Evolutionary conservation across 2,888 invertebrate genomes (phyloP), one percentile per base, ranked within the genome.

Genomic region (Antheraea yamamai): DNA sequence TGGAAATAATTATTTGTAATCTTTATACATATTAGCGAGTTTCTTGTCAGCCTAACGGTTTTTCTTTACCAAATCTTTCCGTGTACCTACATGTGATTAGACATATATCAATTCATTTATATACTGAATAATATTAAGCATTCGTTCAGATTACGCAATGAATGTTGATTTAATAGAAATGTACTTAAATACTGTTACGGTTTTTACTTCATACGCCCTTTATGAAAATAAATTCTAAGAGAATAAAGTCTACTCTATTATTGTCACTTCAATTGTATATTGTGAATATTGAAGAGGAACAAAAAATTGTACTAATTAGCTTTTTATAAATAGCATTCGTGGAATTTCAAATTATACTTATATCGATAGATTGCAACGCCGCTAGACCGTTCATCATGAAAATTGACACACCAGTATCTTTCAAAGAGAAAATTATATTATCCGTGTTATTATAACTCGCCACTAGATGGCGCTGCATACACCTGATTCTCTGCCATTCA

Each of bases 1-100:
- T 39, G 20, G 12, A 70, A 20, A 70, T 70, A 70, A 70, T 70
- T 39, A 39, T 39, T 39, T 6, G 8, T 47, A 18, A 70, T 14
- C 8, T 39, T 70, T 39, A n/a, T 39, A 70, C n/a, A 12, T 70
- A 20, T 70, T 70, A 39, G 70, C 70, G 39, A 8, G 39, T 70
- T 39, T 70, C 39, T 70, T 70, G 39, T 39, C 16, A 39, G 10
- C 3, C 39, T 70, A 70, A 70, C 70, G 68, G 68, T n/a, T 70
- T 39, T 70, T 68, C 35, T 70, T 70, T 70, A 1, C 8, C 39
- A 70, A 39, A 39, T 20, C 39, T 70, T 39, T 70, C 20, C 6
- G 14, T 66, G 30, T 66, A 16, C n/a, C n/a, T n/a, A n/a, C 14
- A 66, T 4, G 14, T 66, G 26, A 66, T 66, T 30, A 14, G 16